phyloP scores from a whole-genome alignment of 2,797 vertebrate genomes.

The Emys orbicularis region DNA sequence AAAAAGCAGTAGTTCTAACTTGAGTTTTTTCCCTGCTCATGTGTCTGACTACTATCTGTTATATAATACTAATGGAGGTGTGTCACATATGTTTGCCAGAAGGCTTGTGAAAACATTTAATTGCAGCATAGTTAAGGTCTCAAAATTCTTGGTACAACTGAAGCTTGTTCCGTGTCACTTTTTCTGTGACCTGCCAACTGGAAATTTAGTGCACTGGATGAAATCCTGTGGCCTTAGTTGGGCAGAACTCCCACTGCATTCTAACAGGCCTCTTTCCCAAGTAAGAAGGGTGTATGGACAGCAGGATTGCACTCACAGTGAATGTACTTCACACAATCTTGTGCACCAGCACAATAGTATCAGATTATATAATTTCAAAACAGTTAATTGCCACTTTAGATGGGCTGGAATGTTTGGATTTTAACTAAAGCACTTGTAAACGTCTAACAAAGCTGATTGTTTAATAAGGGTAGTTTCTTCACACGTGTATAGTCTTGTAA shows the following conservation, averaged over 20 bases:
- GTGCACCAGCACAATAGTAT: not conserved
- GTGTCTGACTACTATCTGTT: not conserved
- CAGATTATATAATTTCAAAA: too few species aligned
- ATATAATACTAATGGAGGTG: rapidly evolving
- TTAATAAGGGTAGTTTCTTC: not conserved
- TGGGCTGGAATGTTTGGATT: not conserved
- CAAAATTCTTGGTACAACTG: not conserved
- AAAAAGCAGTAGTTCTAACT: not conserved
- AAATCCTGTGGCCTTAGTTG: rapidly evolving
- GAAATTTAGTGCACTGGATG: not conserved
- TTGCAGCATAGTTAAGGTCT: rapidly evolving
- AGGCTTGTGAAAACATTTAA: not conserved
- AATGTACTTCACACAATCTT: not conserved
- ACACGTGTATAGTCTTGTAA: not conserved
- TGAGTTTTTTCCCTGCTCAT: not conserved
- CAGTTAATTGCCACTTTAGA: not conserved
- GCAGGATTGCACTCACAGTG: not conserved
- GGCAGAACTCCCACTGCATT: rapidly evolving
- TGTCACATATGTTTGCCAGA: not conserved
- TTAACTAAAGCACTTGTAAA: not conserved
- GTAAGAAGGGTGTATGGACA: not conserved
- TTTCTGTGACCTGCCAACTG: not conserved
- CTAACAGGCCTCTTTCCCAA: not conserved
- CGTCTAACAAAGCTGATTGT: not conserved
- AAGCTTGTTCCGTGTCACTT: not conserved